Conservation (phyloP, 1,140 invertebrate genomes). For the Saccostrea cuccullata region DNA sequence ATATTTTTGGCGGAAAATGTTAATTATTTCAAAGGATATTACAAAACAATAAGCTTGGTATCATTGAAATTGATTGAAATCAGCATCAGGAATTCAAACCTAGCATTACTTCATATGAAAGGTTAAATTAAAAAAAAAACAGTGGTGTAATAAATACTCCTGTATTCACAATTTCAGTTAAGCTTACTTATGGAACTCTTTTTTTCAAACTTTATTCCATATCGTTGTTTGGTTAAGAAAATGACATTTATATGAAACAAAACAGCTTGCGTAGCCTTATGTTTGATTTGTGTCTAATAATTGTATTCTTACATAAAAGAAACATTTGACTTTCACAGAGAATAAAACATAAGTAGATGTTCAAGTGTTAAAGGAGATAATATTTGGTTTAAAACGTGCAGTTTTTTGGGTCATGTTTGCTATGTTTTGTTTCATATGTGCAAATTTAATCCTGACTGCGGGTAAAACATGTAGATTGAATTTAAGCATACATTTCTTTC, state of each 20-base stretch:
- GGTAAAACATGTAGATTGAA: not conserved
- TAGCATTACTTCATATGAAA: not conserved
- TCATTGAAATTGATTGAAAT: not conserved
- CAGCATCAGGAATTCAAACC: not conserved
- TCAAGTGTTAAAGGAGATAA: not conserved
- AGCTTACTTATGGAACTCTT: not conserved
- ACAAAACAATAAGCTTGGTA: not conserved
- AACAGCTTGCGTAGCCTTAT: not conserved
- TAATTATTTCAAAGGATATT: not conserved
- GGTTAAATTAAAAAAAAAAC: not conserved
- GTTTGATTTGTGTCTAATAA: not conserved
- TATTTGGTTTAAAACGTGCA: not conserved
- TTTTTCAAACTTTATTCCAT: not conserved
- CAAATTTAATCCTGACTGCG: not conserved
- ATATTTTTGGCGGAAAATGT: too few relatives aligned
- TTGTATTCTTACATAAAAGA: not conserved
- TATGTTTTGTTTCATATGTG: too few relatives aligned
- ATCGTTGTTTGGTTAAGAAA: not conserved
- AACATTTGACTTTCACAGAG: conserved; percentile 1
- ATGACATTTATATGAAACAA: not conserved
- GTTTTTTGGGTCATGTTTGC: not conserved
- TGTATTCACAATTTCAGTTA: not conserved
- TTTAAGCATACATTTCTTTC: not conserved
- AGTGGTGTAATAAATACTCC: not conserved
- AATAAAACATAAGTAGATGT: not conserved